A percentile compares a stretch with the other conserved stretches of the same genome.
Conservation (phyloP, 2,888 invertebrate species). For the Vanessa cardui region DNA sequence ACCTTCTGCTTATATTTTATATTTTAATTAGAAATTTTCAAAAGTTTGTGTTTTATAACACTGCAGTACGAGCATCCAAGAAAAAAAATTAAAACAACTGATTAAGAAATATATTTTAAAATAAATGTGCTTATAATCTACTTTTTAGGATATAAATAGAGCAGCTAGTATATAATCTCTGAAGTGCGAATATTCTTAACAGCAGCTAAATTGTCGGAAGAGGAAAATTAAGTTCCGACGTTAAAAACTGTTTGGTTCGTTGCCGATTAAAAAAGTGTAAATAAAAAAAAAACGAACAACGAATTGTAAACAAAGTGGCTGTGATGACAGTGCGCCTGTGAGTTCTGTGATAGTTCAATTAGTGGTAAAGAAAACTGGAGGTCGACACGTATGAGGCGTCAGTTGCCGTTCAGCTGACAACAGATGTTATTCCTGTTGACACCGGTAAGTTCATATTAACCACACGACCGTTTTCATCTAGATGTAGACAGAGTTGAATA, state of each 20-base stretch:
- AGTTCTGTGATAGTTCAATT: constrained; percentile 32
- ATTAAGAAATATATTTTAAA: neutral
- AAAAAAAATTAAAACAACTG: neutral
- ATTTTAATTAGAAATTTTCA: too few species aligned
- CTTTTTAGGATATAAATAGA: neutral
- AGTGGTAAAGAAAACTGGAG: constrained; percentile 73
- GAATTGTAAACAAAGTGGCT: constrained; percentile 29
- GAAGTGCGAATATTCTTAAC: constrained; percentile 16
- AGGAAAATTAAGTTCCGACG: constrained; percentile 28
- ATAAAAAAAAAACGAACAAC: constrained; percentile 24
- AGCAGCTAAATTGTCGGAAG: constrained; percentile 30
- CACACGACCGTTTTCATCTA: neutral
- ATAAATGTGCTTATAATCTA: too few species aligned
- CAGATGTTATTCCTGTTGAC: constrained; percentile 79
- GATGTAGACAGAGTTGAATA: neutral
- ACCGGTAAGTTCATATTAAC: constrained; percentile 60
- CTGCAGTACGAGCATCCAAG: neutral
- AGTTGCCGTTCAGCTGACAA: constrained; percentile 82
- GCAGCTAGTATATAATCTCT: constrained; percentile 14
- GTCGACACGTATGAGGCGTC: constrained; percentile 79
- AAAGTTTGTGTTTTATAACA: neutral
- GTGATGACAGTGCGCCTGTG: constrained; percentile 35
- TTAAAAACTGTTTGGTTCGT: constrained; percentile 32
- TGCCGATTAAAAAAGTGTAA: constrained; percentile 21
- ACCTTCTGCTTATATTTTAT: too few species aligned